Evolutionary conservation across 1,140 invertebrate genomes (phyloP).

Genomic region (Apocrypta bakeri): DNA sequence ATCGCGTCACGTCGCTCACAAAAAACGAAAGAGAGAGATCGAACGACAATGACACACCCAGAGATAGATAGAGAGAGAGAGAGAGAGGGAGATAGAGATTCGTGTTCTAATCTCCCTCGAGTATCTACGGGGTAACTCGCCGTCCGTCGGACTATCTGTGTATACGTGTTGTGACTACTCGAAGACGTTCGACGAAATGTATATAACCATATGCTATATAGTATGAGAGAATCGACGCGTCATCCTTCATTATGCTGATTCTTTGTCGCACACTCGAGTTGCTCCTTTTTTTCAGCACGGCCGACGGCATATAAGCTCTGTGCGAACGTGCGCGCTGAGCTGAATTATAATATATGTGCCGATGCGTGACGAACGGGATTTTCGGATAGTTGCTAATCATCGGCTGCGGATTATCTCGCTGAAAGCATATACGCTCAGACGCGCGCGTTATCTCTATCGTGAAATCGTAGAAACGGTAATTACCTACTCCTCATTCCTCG

Average conservation of each 20-base stretch:
- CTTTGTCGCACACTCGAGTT: neutral
- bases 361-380: neutral
- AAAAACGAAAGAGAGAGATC: neutral
- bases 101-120: neutral
- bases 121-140: constrained; percentile 8
- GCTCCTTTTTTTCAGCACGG: neutral
- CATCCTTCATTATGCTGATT: constrained; percentile 17
- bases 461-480: neutral
- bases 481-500: neutral
- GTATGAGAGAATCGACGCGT: neutral
- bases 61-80: neutral
- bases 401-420: neutral
- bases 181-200: neutral
- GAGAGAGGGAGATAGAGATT: neutral
- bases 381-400: neutral
- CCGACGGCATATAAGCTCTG: neutral
- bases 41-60: constrained; percentile 30
- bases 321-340: constrained; percentile 6
- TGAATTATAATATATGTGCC: neutral
- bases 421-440: neutral
- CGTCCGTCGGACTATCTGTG: neutral
- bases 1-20: constrained; percentile 4
- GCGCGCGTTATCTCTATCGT: neutral
- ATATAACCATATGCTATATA: neutral
- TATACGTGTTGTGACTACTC: constrained; percentile 15